Percentiles rank a stretch among this genome's conserved stretches.
Evolutionary conservation across 1,140 invertebrate species (phyloP).

Genomic region (Drosophila pectinifera): DNA sequence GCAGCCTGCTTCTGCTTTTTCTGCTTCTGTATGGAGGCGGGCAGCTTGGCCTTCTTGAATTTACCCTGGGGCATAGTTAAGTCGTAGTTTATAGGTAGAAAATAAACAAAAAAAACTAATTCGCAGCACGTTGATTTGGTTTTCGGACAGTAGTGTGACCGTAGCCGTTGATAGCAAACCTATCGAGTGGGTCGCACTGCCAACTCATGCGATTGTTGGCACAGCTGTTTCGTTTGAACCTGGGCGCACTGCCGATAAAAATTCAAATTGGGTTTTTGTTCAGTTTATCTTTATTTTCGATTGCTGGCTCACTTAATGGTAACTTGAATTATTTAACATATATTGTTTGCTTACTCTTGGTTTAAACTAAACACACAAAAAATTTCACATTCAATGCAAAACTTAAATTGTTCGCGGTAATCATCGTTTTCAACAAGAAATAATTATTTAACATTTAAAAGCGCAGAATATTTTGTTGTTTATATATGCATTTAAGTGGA

Average conservation of each 20-base stretch:
- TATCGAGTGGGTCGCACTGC: slow-evolving; percentile 9
- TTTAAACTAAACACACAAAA: slow-evolving; percentile 60
- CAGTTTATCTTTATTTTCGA: slow-evolving; percentile 48
- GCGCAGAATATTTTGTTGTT: slow-evolving; percentile 63
- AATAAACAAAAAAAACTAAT: background rate
- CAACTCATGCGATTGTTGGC: background rate
- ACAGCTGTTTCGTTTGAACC: background rate
- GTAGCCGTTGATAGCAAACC: background rate
- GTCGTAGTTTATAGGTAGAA: background rate
- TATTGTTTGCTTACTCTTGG: slow-evolving; percentile 46
- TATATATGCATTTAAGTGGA: slow-evolving; percentile 55
- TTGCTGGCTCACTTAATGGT: slow-evolving; percentile 60
- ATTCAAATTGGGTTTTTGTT: slow-evolving; percentile 3
- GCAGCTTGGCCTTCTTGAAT: slow-evolving; percentile 87
- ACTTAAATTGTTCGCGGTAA: slow-evolving; percentile 50
- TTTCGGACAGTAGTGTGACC: slow-evolving; percentile 18
- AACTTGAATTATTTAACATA: slow-evolving; percentile 58
- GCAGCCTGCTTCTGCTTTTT: slow-evolving; percentile 85
- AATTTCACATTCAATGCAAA: slow-evolving; percentile 72
- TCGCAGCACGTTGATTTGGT: slow-evolving; percentile 63
- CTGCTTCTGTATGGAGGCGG: slow-evolving; percentile 85
- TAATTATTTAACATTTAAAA: slow-evolving; percentile 78
- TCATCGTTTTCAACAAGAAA: slow-evolving; percentile 65
- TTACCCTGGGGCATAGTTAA: slow-evolving; percentile 87
- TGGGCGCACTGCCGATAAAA: background rate